Base-by-base conservation (phyloP, 92 coral and sea anemone species). In the Porites lobata region DNA sequence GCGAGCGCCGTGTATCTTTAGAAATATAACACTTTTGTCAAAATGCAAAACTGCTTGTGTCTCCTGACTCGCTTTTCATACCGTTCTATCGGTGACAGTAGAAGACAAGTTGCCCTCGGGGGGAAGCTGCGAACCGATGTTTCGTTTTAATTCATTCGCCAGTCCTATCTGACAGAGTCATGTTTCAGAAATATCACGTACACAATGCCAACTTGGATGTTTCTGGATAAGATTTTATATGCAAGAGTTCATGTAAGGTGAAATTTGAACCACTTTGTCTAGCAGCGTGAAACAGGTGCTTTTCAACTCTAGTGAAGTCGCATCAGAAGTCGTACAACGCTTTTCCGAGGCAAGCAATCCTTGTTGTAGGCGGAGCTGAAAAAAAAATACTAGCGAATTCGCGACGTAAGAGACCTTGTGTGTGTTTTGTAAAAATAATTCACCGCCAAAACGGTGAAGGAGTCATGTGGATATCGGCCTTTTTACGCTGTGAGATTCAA, bases 241-340 rank as follows among this genome's bases (percentile, higher is more conserved):
- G 61, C 76, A 56, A 54, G 76, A 13, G 52, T 71, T 61, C 68
- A 29, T 21, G 15, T 64, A 6, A 69, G 24, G 56, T 70, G 78
- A 82, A 71, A 70, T 70, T 57, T 70, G 78, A 72, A 38, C 32
- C 86, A 57, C 77, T 72, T 80, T 80, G 56, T 81, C 59, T 81
- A 19, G 67, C 67, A 26, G 73, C 50, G 80, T 65, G 66, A 83
- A 84, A 74, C 87, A 84, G 87, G 87, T 84, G 81, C 72, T 51
- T 47, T 51, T 73, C 13, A 63, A 64, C 72, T 38, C 47, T 38
- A 38, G 47, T 65, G 64, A 65, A 47, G 73, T 29, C 64, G 73
- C 69, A 32, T 73, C 8, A 62, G 74, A 22, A 50, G 58, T 59
- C 64, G 64, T 47, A 53, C 50, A 61, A 65, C 70, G 70, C 56